Evolutionary conservation across 2,113 vertebrate species (phyloP).

Genomic region (Coptodon bakossiorum): DNA sequence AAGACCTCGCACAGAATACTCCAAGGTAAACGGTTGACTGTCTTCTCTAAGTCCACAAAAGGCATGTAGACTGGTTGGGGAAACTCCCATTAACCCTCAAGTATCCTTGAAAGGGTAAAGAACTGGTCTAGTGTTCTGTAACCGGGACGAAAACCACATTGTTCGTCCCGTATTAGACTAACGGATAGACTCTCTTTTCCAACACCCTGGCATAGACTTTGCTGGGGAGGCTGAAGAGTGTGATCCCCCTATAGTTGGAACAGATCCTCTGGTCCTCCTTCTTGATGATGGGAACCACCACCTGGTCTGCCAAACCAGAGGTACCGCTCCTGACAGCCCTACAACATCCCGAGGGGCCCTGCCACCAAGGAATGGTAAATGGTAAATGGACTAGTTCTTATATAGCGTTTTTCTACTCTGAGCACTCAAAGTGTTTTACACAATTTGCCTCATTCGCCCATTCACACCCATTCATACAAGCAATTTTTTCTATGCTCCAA

Average conservation of each 20-base stretch:
- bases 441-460: background rate
- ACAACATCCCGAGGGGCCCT: background rate
- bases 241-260: background rate
- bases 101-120: background rate
- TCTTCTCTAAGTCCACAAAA: background rate
- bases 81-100: background rate
- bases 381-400: background rate
- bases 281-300: background rate
- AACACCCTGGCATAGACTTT: background rate
- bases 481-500: background rate
- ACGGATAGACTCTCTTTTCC: background rate
- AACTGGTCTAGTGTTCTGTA: background rate
- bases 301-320: background rate
- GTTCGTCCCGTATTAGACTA: background rate
- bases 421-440: background rate
- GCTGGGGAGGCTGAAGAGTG: background rate
- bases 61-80: background rate
- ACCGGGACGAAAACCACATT: accelerated
- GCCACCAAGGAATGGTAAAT: background rate
- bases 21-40: background rate
- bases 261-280: background rate
- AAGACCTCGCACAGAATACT: background rate
- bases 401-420: background rate
- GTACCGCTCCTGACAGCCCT: accelerated
- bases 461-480: background rate